phyloP scores from a whole-genome alignment of 2,888 invertebrate species.

The Athalia rosae region DNA sequence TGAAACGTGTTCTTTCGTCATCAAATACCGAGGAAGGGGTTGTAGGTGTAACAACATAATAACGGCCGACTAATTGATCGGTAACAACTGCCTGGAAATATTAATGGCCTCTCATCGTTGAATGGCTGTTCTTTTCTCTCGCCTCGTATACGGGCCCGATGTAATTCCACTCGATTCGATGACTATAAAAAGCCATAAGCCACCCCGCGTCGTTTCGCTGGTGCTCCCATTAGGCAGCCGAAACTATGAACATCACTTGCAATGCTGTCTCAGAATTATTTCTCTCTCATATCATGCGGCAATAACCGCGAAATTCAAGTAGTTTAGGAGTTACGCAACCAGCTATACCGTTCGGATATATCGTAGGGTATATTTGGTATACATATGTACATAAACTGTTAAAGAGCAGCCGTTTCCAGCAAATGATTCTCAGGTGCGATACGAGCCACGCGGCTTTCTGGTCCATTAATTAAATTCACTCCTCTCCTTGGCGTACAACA shows the following conservation, averaged over 20 bases:
- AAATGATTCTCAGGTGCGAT: constrained; percentile 11
- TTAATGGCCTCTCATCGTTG: constrained; percentile 20
- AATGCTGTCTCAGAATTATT: neutral
- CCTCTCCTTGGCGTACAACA: constrained; percentile 1
- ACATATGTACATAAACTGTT: too few species aligned
- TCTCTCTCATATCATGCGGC: neutral
- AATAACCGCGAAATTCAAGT: neutral
- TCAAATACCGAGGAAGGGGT: neutral
- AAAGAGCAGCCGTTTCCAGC: too few species aligned
- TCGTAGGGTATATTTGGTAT: too few species aligned
- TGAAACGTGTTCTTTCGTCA: neutral
- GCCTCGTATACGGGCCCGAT: neutral
- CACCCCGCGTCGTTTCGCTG: constrained; percentile 4
- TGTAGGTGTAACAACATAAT: neutral
- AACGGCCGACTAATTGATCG: constrained; percentile 34
- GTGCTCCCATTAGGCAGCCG: neutral
- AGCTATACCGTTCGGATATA: neutral
- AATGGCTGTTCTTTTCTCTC: constrained; percentile 9
- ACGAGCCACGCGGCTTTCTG: neutral
- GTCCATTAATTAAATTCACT: constrained; percentile 32
- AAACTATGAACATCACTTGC: neutral
- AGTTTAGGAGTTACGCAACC: neutral
- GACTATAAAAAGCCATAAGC: constrained; percentile 17
- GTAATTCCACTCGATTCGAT: constrained; percentile 29
- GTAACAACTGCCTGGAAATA: constrained; percentile 12